Percentiles rank a stretch among this genome's conserved stretches.
Conservation (phyloP, 53 echinoderm and acorn worm genomes). For the Echinarachnius parma region DNA sequence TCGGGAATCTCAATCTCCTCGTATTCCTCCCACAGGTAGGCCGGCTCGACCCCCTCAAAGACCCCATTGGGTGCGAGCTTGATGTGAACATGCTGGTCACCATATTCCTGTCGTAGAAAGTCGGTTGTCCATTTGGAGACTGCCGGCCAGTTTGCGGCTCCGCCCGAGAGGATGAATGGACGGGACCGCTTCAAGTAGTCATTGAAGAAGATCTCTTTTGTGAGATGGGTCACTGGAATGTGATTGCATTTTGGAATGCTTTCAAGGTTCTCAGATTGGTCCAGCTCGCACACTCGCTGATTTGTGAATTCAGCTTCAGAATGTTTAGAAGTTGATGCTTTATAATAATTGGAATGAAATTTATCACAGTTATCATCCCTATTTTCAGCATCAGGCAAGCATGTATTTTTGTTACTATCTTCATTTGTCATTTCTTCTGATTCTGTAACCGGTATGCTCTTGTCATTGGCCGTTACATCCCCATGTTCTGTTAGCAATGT, state of each 20-base stretch:
- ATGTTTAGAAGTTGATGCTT: too few relatives aligned
- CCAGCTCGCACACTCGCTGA: too few relatives aligned
- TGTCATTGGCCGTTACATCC: too few relatives aligned
- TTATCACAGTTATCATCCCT: too few relatives aligned
- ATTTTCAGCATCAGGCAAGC: too few relatives aligned
- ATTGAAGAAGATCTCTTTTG: constrained; percentile 63
- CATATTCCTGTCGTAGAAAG: constrained; percentile 55
- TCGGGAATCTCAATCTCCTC: constrained; percentile 57
- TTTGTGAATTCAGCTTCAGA: too few relatives aligned
- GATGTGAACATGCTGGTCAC: constrained; percentile 66
- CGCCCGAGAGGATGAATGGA: constrained; percentile 70
- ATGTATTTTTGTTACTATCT: too few relatives aligned
- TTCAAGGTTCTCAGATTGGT: too few relatives aligned
- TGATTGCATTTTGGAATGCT: too few relatives aligned
- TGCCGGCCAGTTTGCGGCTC: constrained; percentile 68
- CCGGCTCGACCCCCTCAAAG: constrained; percentile 84
- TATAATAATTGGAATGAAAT: too few relatives aligned
- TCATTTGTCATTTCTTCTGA: constrained; percentile 1
- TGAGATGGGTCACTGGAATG: background rate
- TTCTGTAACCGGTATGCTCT: too few relatives aligned
- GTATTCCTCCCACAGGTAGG: constrained; percentile 68
- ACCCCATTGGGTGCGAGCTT: constrained; percentile 85
- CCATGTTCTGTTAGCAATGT: too few relatives aligned
- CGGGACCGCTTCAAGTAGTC: constrained; percentile 67
- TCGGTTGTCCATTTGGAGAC: constrained; percentile 79